A percentile compares a stretch with the other conserved stretches of the same genome.
phyloP scores from a whole-genome alignment of 2,113 vertebrate species.

The Megaceryle torquata region DNA sequence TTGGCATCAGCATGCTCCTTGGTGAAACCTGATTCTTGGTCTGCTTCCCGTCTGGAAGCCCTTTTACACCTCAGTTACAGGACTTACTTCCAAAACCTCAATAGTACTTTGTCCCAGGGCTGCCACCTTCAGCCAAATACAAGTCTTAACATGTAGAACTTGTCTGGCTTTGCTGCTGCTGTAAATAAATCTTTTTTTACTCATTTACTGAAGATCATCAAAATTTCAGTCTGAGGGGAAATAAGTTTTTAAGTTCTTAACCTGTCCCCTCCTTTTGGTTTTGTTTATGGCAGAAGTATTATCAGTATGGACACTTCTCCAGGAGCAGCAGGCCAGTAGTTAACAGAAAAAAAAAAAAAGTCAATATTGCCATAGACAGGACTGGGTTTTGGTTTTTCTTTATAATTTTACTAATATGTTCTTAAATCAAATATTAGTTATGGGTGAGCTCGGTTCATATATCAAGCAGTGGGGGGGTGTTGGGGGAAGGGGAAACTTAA shows the following conservation, averaged over 20 bases:
- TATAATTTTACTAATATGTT: not conserved
- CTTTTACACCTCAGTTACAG: not conserved
- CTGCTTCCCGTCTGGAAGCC: not conserved
- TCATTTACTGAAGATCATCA: not conserved
- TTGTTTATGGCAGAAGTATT: not conserved
- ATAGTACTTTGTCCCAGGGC: not conserved
- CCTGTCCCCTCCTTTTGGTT: not conserved
- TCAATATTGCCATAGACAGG: conserved; percentile 5
- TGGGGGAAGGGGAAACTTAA: conserved; percentile 33
- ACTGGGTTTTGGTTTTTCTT: not conserved
- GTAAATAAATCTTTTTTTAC: not conserved
- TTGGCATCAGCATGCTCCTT: not conserved
- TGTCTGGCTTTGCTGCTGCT: not conserved
- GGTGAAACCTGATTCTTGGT: not conserved
- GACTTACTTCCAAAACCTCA: not conserved
- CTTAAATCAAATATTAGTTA: conserved; percentile 36
- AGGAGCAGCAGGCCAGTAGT: not conserved
- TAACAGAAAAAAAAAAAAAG: conserved; percentile 6
- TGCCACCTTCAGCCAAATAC: conserved; percentile 41
- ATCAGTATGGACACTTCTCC: not conserved
- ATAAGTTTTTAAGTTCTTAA: not conserved
- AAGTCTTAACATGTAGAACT: not conserved
- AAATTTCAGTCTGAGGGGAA: not conserved
- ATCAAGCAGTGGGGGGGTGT: conserved; percentile 30
- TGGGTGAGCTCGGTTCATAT: conserved; percentile 33